Evolutionary conservation across 2,888 invertebrate species (phyloP), one percentile per base, ranked within the genome.

Genomic region (Crocallis elinguaria): DNA sequence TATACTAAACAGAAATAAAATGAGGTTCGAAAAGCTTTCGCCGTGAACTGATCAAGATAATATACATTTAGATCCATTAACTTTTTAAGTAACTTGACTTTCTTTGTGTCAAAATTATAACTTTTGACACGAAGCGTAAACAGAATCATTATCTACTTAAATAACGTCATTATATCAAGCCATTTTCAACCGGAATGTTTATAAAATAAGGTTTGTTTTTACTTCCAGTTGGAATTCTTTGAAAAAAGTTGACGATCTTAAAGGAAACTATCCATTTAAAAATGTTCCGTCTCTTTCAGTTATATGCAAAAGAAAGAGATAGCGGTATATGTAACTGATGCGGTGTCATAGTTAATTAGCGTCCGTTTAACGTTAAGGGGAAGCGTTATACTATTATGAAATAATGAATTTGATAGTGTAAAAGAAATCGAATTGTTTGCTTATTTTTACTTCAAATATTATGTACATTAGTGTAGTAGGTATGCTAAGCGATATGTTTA

Each of bases 281-380:
- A 50, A 11, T 12, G 43, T 50, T 45, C 69, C 54, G 53, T 75
- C 67, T 79, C 73, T 52, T 67, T 67, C 49, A 4, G 37, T 63
- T 66, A 54, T 43, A 41, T 37, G 57, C 21, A 14, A 37, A 59
- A 64, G 73, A 77, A 59, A 70, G 71, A 71, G 82, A 84, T 48
- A 59, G 71, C 51, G 48, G 64, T 63, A 70, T 57, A 63, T 65
- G 73, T 80, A 81, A 86, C 77, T 84, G 81, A 85, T 86, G 82
- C 73, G 72, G 69, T 79, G 85, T 85, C 85, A 82, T 78, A 82
- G 72, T 79, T 84, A 86, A 88, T 87, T 86, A 86, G 76, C 71
- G 78, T 85, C 75, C 77, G 72, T 41, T 71, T 72, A 63, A 61
- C 49, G 57, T 86, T 84, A 86, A 86, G 84, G 79, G 27, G 68